Conservation (phyloP, 2,888 invertebrate genomes). For the Ophraella communa region DNA sequence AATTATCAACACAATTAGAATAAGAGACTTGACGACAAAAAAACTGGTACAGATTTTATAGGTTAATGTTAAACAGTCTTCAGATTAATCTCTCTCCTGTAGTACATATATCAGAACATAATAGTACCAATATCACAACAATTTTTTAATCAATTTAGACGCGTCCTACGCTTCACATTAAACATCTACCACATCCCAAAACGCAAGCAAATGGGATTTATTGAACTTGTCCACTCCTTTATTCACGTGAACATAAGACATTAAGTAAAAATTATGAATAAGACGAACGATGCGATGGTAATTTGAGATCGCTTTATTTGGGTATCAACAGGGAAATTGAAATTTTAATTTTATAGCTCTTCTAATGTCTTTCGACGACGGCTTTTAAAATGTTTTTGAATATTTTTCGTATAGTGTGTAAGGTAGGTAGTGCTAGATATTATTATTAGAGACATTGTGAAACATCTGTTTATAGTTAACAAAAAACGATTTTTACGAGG, state of each 20-base stretch:
- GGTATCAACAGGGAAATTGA: conserved; percentile 1
- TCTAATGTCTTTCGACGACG: neutral
- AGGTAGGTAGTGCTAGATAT: neutral
- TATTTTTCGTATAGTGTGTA: neutral
- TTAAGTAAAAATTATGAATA: neutral
- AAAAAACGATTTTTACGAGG: too few species aligned
- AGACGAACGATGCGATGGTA: neutral
- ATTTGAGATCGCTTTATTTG: neutral
- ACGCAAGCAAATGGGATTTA: neutral
- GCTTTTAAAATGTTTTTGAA: neutral
- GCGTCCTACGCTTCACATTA: neutral
- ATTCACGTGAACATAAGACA: neutral
- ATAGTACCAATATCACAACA: neutral
- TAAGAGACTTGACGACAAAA: too few species aligned
- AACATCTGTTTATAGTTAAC: neutral
- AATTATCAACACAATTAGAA: too few species aligned
- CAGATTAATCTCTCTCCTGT: too few species aligned
- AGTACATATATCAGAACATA: too few species aligned
- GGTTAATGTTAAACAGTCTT: too few species aligned
- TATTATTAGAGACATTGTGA: neutral
- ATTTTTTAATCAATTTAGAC: neutral
- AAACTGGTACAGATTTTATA: too few species aligned
- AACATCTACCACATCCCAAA: neutral
- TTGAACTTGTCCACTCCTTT: neutral
- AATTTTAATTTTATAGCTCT: conserved; percentile 6